A percentile compares a stretch with the other conserved stretches of the same genome.
Evolutionary conservation across 2,113 vertebrate species (phyloP).

Genomic region (Hippoglossus stenolepis): DNA sequence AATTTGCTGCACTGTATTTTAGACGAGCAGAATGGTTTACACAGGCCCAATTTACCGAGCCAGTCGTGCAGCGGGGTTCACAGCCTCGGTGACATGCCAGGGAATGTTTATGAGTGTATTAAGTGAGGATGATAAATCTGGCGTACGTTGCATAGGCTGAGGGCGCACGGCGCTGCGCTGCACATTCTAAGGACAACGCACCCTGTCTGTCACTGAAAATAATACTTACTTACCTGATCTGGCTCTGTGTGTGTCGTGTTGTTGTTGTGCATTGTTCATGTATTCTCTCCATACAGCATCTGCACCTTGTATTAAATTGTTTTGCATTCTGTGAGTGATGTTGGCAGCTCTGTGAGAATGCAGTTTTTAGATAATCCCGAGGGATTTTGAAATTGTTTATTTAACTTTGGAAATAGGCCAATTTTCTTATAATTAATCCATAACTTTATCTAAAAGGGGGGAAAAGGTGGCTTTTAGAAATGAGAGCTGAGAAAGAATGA

Average conservation of each 20-base stretch:
- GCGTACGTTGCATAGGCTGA: slow-evolving; percentile 15
- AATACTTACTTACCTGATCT: slow-evolving; percentile 1
- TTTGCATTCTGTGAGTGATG: not conserved
- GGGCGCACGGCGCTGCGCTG: slow-evolving; percentile 6
- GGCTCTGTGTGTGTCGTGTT: not conserved
- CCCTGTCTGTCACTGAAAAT: slow-evolving; percentile 13
- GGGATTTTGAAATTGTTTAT: not conserved
- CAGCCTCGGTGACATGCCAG: slow-evolving; percentile 64
- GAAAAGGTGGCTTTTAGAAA: not conserved
- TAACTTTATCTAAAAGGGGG: not conserved
- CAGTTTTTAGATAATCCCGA: not conserved
- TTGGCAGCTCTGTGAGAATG: not conserved
- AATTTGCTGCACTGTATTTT: slow-evolving; percentile 77
- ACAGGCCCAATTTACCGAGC: slow-evolving; percentile 74
- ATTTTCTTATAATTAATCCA: not conserved
- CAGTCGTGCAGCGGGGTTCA: slow-evolving; percentile 51
- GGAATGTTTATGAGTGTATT: slow-evolving; percentile 78
- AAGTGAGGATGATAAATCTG: slow-evolving; percentile 78
- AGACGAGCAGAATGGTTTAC: slow-evolving; percentile 75
- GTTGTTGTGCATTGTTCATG: not conserved
- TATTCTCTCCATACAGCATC: not conserved
- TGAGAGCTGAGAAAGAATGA: not conserved
- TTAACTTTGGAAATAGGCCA: not conserved
- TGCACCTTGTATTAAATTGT: not conserved
- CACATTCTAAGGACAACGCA: slow-evolving; percentile 53